These are phyloP conservation scores for Engraulis encrasicolus DNA, from an alignment of 2,113 vertebrate species.

Conservation along the genomic window DNA sequence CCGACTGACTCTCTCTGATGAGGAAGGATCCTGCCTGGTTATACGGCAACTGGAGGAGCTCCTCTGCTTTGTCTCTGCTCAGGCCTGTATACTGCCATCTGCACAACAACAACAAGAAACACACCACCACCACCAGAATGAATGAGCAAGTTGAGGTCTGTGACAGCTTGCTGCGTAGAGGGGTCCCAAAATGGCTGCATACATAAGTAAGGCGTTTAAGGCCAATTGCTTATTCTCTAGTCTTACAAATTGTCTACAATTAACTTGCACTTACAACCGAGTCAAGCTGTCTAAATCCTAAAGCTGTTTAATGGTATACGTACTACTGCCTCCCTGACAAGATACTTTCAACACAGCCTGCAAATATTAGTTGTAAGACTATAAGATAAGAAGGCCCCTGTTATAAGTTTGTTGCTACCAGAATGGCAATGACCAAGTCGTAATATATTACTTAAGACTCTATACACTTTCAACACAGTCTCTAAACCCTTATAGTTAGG, in stretches of 20 bases:
- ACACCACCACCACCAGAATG: neutral
- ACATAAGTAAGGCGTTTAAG: neutral
- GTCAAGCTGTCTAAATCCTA: neutral
- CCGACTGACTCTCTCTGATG: conserved; percentile 78
- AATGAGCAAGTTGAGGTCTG: neutral
- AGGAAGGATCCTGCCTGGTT: conserved; percentile 79
- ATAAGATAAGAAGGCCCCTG: neutral
- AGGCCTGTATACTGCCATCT: conserved; percentile 82
- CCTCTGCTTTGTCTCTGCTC: conserved; percentile 79
- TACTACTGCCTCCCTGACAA: neutral
- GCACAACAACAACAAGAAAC: neutral
- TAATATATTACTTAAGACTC: too few relatives aligned
- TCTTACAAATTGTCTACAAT: neutral
- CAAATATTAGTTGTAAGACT: neutral
- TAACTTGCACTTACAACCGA: neutral
- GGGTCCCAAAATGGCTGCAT: neutral
- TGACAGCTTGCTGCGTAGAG: neutral
- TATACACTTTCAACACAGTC: neutral
- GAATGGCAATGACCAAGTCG: too few relatives aligned
- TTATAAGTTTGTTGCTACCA: too few relatives aligned
- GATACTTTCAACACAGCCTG: neutral
- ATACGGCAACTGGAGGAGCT: conserved; percentile 72
- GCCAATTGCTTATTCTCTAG: neutral
- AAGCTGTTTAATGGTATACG: neutral
- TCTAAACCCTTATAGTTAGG: neutral